Conservation (phyloP, 1,140 invertebrate species). For the Macrotrachela quadricornifera region DNA sequence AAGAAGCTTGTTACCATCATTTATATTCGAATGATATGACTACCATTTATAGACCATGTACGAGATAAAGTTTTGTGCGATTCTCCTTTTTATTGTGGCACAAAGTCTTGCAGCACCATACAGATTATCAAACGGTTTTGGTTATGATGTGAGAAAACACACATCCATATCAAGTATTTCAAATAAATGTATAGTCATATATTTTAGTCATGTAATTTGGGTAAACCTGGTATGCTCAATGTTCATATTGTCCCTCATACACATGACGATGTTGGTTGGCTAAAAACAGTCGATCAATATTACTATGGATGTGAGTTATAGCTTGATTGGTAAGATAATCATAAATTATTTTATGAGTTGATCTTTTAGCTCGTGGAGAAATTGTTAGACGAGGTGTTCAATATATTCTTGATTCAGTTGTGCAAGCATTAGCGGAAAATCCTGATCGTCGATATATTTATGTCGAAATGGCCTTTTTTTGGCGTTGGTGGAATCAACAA, state of each 20-base stretch:
- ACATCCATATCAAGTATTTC: too few relatives aligned
- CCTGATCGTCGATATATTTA: constrained; percentile 40
- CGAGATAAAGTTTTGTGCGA: too few relatives aligned
- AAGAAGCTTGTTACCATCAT: too few relatives aligned
- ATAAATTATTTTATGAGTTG: not conserved
- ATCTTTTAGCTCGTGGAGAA: not conserved
- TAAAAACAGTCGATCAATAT: constrained; percentile 78
- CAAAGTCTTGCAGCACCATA: too few relatives aligned
- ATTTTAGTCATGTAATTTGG: too few relatives aligned
- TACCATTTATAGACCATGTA: too few relatives aligned
- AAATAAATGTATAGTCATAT: too few relatives aligned
- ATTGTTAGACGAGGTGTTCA: constrained; percentile 19
- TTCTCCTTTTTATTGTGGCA: too few relatives aligned
- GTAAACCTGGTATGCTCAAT: constrained; percentile 31
- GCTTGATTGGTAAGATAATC: too few relatives aligned
- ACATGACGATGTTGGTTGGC: constrained; percentile 76
- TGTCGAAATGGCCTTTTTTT: constrained; percentile 63
- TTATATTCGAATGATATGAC: too few relatives aligned
- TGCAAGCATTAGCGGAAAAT: constrained; percentile 51
- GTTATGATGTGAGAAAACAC: too few relatives aligned
- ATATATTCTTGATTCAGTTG: constrained; percentile 70
- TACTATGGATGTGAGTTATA: constrained; percentile 44
- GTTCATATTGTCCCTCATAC: constrained; percentile 53
- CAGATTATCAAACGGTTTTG: too few relatives aligned
- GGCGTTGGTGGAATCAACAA: constrained; percentile 67